Evolutionary conservation across 1,140 invertebrate species (phyloP).

Genomic region (Conus ventricosus): DNA sequence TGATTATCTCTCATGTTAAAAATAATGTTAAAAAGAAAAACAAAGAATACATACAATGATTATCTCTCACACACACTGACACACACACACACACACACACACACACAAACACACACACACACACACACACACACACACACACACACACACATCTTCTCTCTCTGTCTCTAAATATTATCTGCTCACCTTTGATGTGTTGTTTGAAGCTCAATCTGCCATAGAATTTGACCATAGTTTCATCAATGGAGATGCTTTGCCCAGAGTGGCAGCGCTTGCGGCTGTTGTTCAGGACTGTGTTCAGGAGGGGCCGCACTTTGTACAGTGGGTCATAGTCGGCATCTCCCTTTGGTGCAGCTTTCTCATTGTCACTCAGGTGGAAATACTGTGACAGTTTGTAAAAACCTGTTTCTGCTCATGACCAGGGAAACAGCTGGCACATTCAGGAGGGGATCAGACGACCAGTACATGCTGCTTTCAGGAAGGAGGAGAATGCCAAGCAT

Average conservation of each 20-base stretch:
- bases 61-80: too few species aligned
- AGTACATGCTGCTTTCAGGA: constrained; percentile 33
- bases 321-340: constrained; percentile 45
- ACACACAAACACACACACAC: too few species aligned
- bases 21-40: too few species aligned
- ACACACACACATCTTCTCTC: too few species aligned
- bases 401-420: constrained; percentile 39
- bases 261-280: constrained; percentile 38
- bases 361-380: constrained; percentile 45
- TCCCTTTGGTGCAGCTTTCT: constrained; percentile 14
- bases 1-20: too few species aligned
- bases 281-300: constrained; percentile 35
- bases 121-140: too few species aligned
- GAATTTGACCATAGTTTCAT: constrained; percentile 75
- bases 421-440: constrained; percentile 40
- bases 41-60: too few species aligned
- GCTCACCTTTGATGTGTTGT: constrained; percentile 73
- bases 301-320: constrained; percentile 48
- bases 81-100: too few species aligned
- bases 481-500: constrained; percentile 38
- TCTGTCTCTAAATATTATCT: too few species aligned
- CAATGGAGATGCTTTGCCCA: constrained; percentile 44
- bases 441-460: constrained; percentile 40
- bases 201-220: constrained; percentile 72
- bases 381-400: constrained; percentile 51